A percentile compares a stretch with the other conserved stretches of the same genome.
phyloP scores from a whole-genome alignment of 2,797 vertebrate species.

The Sebastes jordani region DNA sequence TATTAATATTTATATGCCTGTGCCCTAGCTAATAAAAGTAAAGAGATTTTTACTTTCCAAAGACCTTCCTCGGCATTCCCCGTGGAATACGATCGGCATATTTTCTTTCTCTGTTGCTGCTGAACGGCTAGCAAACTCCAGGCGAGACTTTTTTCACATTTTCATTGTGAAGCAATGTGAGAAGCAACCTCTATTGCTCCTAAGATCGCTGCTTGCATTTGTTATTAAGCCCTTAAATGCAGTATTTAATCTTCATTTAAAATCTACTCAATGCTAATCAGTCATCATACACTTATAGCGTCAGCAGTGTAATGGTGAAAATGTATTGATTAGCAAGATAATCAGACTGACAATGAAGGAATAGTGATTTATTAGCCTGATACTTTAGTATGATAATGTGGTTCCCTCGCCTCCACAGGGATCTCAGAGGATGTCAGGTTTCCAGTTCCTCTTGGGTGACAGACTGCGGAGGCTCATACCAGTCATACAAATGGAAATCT shows the following conservation, averaged over 20 bases:
- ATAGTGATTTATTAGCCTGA: constrained; percentile 51
- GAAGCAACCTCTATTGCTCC: not conserved
- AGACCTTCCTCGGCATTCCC: constrained; percentile 24
- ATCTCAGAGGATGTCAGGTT: constrained; percentile 11
- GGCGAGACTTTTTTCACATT: constrained; percentile 1
- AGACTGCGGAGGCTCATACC: not conserved
- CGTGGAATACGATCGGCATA: not conserved
- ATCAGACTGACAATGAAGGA: constrained; percentile 46
- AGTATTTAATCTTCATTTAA: constrained; percentile 69
- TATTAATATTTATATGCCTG: constrained; percentile 68
- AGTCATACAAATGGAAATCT: constrained; percentile 57
- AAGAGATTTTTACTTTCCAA: constrained; percentile 51
- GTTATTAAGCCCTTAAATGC: constrained; percentile 50
- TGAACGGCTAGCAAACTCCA: constrained; percentile 5
- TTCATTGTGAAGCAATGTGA: not conserved
- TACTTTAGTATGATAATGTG: constrained; percentile 33
- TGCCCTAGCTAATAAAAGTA: constrained; percentile 61
- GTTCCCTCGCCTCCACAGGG: not conserved
- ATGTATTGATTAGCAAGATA: constrained; percentile 58
- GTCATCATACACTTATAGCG: constrained; percentile 44
- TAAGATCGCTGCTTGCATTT: constrained; percentile 22
- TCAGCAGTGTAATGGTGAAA: constrained; percentile 33
- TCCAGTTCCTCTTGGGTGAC: constrained; percentile 17
- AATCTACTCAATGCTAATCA: constrained; percentile 61
- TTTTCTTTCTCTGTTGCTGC: constrained; percentile 11